Base-by-base conservation (phyloP, 2,888 invertebrate species). In the Plebejus anna region DNA sequence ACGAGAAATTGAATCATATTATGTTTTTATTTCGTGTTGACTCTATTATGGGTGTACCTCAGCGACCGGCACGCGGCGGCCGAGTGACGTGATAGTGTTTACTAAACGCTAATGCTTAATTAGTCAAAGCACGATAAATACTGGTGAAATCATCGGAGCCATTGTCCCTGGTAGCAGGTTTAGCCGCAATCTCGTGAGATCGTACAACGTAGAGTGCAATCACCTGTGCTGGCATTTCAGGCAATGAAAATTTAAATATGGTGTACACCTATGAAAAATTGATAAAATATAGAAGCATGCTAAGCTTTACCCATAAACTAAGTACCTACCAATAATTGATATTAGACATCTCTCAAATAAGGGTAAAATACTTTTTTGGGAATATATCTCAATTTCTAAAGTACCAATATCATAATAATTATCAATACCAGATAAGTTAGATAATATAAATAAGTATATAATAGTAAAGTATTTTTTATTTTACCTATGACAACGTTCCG, bases 31-130 rank as follows among this genome's bases (percentile, higher is more conserved):
- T 81, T 82, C 79, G 79, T 77, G 76, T 80, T 79, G 81, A 83
- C 83, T 90, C 89, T 91, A 91, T 90, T 91, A 93, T 91, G 92
- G 92, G 93, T 93, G 93, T 93, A 89, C 89, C 87, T 89, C 81
- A 82, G 81, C 79, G 85, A 85, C 84, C 84, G 86, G 87, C 89
- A 90, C 87, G 89, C 87, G 87, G 88, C 86, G 85, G 84, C 83
- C 79, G 82, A 84, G 85, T 90, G 89, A 90, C 88, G 89, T 84
- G 85, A 85, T 80, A 79, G 76, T 88, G 88, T 90, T 91, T 90
- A 55, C 55, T 55, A 55, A 55, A 16, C 55, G 86, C 85, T 85
- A 86, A 85, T 82, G 84, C 88, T 86, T 87, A 89, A 88, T 88
- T 87, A 89, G 85, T 83, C 81, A 81, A 80, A 83, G 85, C 84